Base-by-base conservation (phyloP, 1,140 invertebrate species). In the Carposina sasakii region DNA sequence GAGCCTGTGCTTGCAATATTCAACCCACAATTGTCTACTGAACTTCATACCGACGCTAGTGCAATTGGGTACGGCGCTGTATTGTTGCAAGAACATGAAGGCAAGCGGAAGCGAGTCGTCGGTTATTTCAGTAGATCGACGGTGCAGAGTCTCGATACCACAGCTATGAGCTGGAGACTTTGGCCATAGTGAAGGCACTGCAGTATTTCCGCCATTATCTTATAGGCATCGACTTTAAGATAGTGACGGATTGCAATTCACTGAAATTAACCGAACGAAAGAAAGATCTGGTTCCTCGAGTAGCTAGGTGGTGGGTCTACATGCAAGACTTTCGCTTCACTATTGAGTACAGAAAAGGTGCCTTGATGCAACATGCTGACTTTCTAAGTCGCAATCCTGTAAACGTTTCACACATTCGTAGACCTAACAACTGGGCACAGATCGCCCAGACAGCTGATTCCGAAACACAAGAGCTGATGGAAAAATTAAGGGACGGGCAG, bases 181-280 rank as follows among this genome's bases (percentile, higher is more conserved):
- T 71, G 4, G 63, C 63, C 2, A 83, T n/a, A n/a, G n/a, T n/a
- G n/a, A n/a, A n/a, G n/a, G n/a, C n/a, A n/a, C n/a, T n/a, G n/a
- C n/a, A n/a, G n/a, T n/a, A n/a, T n/a, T n/a, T n/a, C n/a, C n/a
- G n/a, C n/a, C n/a, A n/a, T n/a, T n/a, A n/a, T n/a, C n/a, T n/a
- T n/a, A n/a, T n/a, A n/a, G n/a, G n/a, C n/a, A n/a, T n/a, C n/a
- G n/a, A n/a, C n/a, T n/a, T 82, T 40, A 68, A 33, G 8, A 51
- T 84, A 1, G 50, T 81, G 15, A 77, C 70, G 0, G 77, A 79
- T 54, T 83, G 74, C 34, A 64, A 63, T 13, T 69, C 67, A 0
- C 48, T 81, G 0, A 67, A 67, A 20, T 31, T 52, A 28, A 65
- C 64, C 10, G 28, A 54, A 24, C 30, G 17, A 12, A 71, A 67